Base-by-base conservation (phyloP, 1,140 invertebrate genomes). In the Rhyzopertha dominica region DNA sequence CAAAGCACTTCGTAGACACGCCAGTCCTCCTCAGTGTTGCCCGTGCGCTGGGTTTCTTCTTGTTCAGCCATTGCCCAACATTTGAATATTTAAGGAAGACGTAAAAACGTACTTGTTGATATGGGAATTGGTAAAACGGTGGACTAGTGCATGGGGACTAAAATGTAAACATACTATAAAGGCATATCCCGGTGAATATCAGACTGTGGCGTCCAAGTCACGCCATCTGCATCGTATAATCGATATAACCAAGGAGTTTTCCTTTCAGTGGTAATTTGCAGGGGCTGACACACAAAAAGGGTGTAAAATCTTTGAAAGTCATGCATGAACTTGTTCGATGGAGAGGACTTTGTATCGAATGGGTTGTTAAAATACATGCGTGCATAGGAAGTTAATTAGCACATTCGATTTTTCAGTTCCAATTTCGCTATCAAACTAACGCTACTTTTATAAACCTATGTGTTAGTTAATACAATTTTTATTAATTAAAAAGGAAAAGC, bases 1-100 rank as follows among this genome's bases (percentile, higher is more conserved):
- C 76, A 75, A 31, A 83, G 63, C 0, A 75, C 69, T 65, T 84
- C 77, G 59, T 78, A 84, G 34, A 83, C 74, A 58, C 73, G 75
- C 72, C 81, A 80, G 63, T 85, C 81, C 54, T 82, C 80, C 14
- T 73, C 63, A 16, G 67, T 68, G 43, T 76, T 72, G 31, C 74
- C 74, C 4, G 61, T 51, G 8, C 37, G 52, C 43, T 48, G 50
- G 40, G 53, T 53, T 30, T 54, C 56, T 41, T 38, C 43, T 25
- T 47, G 38, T 12, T 20, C 46, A 10, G 42, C 49, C 38, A 48
- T 47, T 2, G 18, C 19, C n/a, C 9, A 19, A 28, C 35, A 24
- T 32, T 34, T 17, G 37, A n/a, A n/a, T n/a, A n/a, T n/a, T 18
- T 41, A 35, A 32, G 32, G 31, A 32, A 32, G 41, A 40, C n/a